Base-by-base conservation (phyloP, 2,797 vertebrate genomes). In the Pagetopsis macropterus region DNA sequence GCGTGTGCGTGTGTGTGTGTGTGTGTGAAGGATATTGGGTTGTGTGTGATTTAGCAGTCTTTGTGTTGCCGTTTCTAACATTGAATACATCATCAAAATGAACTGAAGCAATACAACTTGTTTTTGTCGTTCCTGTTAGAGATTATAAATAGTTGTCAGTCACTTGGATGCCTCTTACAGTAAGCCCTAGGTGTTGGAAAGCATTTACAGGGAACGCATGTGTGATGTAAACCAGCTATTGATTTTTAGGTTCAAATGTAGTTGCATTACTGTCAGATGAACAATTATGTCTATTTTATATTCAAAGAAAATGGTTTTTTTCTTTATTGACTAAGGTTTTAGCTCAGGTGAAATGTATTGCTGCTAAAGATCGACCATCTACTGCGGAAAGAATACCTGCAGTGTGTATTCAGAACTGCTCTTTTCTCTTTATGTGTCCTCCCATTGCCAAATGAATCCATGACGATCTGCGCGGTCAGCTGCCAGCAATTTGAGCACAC, bases 241-340 rank as follows among this genome's bases (percentile, higher is more conserved):
- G 19, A 52, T 21, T 17, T 54, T 50, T 5, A 16, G 48, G 19
- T 14, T 33, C n/a, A 19, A 1, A 46, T 56, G 17, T 19, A 16
- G 40, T 49, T 77, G 49, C 13, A 9, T 16, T 55, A 27, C 33
- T 23, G 31, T n/a, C 33, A 50, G 14, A 14, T 6, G 59, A 81
- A 70, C 15, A 63, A 27, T 41, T 9, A 14, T 9, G 13, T 60
- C 21, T 23, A 7, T 49, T 64, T 37, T 17, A 31, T 54, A 9
- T 65, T 61, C 58, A 23, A 58, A 65, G 12, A 56, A 51, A 7
- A 27, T 27, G 4, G 27, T 27, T 5, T 5, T 27, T 5, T 27
- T 5, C 27, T 27, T 27, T 27, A 27, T 27, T 27, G 27, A 27
- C 27, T 27, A 27, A 1, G 27, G 11, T 58, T 31, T 33, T 41